phyloP scores from a whole-genome alignment of 1,140 invertebrate genomes.

The Cepaea nemoralis region DNA sequence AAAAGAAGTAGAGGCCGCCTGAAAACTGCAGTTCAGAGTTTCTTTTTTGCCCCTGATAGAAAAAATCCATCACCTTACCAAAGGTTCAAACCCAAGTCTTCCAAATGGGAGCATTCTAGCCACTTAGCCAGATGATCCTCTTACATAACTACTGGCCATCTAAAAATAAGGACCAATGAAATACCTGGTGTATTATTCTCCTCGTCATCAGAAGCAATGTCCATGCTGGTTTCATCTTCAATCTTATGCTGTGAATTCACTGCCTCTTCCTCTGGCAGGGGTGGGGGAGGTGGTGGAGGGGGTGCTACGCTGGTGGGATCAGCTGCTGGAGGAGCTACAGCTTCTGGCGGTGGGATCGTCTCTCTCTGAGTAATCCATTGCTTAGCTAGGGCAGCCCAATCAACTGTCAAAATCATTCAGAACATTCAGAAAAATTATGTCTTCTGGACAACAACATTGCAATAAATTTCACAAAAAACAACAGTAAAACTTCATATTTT shows the following conservation, averaged over 20 bases:
- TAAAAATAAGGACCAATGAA: no score
- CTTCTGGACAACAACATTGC: no score
- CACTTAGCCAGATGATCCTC: no score
- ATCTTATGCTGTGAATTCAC: conserved; percentile 1
- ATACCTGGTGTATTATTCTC: conserved; percentile 16
- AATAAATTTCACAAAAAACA: no score
- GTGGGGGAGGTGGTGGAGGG: conserved; percentile 43
- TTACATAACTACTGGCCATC: no score
- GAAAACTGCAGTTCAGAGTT: no score
- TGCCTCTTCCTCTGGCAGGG: conserved; percentile 33
- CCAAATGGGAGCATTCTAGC: no score
- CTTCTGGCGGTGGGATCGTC: conserved; percentile 47
- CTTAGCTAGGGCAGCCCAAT: conserved; percentile 94
- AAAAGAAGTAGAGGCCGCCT: no score
- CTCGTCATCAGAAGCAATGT: conserved; percentile 53
- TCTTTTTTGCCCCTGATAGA: no score
- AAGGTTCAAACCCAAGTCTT: no score
- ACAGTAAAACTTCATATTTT: no score
- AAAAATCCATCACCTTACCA: no score
- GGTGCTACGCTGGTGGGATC: conserved; percentile 4
- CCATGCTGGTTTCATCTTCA: conserved; percentile 54
- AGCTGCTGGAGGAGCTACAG: conserved; percentile 21
- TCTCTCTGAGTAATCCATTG: conserved; percentile 99
- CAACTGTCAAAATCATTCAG: conserved; percentile 77
- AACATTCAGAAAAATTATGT: neutral